Evolutionary conservation across 2,797 vertebrate species (phyloP).

Genomic region (Sebastolobus alascanus): DNA sequence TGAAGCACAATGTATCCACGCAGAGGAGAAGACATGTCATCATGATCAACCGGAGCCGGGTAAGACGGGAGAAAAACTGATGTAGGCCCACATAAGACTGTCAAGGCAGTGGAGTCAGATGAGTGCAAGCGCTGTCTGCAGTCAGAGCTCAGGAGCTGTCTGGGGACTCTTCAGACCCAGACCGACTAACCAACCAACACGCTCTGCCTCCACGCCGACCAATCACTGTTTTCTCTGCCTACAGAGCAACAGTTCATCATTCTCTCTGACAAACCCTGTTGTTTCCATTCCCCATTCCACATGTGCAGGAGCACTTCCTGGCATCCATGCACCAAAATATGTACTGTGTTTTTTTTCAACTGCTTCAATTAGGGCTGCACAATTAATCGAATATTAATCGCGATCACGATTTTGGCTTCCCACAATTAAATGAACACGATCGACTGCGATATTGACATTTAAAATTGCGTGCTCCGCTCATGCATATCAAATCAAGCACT

Average conservation of each 20-base stretch:
- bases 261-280: conserved; percentile 27
- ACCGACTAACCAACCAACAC: conserved; percentile 19
- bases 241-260: conserved; percentile 25
- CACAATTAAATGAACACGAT: no score
- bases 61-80: conserved; percentile 53
- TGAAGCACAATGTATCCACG: conserved; percentile 56
- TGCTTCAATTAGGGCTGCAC: no score
- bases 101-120: conserved; percentile 48
- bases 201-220: conserved; percentile 21
- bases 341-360: no score
- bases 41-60: conserved; percentile 62
- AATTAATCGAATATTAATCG: no score
- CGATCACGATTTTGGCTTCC: no score
- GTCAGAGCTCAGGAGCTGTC: conserved; percentile 49
- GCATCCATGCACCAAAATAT: not conserved
- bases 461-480: no score
- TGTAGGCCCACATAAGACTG: conserved; percentile 49
- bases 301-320: not conserved
- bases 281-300: not conserved
- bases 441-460: no score
- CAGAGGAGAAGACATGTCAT: conserved; percentile 56
- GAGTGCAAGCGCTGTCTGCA: conserved; percentile 47
- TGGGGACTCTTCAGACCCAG: conserved; percentile 28
- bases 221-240: conserved; percentile 37
- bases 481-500: no score